phyloP scores from a whole-genome alignment of 2,113 vertebrate species.

The Telmatochromis brachygnathus region DNA sequence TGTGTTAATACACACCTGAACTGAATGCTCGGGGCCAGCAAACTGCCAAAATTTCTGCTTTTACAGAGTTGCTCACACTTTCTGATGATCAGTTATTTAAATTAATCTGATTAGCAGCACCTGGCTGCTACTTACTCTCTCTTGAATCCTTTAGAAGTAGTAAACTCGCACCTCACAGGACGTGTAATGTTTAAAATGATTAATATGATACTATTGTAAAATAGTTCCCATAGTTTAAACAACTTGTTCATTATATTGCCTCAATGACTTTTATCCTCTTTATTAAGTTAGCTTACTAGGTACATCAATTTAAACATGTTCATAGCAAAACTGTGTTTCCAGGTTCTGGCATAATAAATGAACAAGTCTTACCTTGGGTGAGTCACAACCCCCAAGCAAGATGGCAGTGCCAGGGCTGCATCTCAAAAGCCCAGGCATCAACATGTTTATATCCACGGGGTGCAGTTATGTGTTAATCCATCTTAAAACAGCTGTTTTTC shows the following conservation, averaged over 20 bases:
- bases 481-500: not conserved
- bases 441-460: not conserved
- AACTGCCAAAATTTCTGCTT: not conserved
- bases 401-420: not conserved
- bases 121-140: not conserved
- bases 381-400: not conserved
- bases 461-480: not conserved
- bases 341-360: not conserved
- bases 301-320: not conserved
- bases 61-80: fast-evolving
- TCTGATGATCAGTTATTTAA: not conserved
- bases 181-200: not conserved
- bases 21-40: not conserved
- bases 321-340: not conserved
- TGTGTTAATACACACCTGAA: not conserved
- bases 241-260: not conserved
- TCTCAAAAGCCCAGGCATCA: not conserved
- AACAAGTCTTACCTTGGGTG: not conserved
- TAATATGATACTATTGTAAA: not conserved
- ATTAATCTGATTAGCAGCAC: not conserved
- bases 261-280: not conserved
- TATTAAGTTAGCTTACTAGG: not conserved
- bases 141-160: not conserved
- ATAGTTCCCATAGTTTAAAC: not conserved
- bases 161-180: not conserved